These are phyloP conservation scores for Conomelus anceps DNA, from an alignment of 2,888 invertebrate species.

Conservation along the genomic window DNA sequence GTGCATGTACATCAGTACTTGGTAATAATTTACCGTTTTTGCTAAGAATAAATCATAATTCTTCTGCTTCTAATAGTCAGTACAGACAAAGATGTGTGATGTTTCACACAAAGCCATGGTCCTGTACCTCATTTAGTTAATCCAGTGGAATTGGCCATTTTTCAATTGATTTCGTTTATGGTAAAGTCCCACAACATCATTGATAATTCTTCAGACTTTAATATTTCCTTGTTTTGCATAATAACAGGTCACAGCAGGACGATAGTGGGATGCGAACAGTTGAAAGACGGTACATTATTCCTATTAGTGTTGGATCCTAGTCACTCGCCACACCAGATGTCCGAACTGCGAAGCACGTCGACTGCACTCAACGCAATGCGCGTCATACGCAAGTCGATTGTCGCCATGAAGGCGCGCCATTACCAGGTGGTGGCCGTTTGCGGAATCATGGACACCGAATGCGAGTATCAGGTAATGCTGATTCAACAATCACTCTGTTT, in stretches of 20 bases:
- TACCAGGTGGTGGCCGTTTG: conserved; percentile 79
- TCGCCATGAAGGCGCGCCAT: conserved; percentile 73
- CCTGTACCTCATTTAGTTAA: too few species aligned
- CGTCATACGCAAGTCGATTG: conserved; percentile 63
- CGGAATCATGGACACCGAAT: conserved; percentile 63
- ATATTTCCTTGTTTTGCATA: too few species aligned
- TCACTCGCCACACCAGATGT: conserved; percentile 73
- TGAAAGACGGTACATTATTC: conserved; percentile 55
- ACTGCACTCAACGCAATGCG: conserved; percentile 55
- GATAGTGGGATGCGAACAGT: conserved; percentile 79
- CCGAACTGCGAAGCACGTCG: conserved; percentile 52
- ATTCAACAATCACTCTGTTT: background rate
- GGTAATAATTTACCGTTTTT: too few species aligned
- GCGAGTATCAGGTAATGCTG: conserved; percentile 61
- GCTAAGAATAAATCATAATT: too few species aligned
- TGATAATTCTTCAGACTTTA: too few species aligned
- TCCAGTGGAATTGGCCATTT: too few species aligned
- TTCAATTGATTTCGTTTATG: too few species aligned
- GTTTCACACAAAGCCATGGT: too few species aligned
- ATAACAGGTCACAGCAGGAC: conserved; percentile 76
- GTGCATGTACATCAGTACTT: too few species aligned
- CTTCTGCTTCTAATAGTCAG: too few species aligned
- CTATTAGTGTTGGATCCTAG: conserved; percentile 80
- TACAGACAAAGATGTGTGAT: too few species aligned
- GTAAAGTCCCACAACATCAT: too few species aligned